Conservation (phyloP, 2,113 vertebrate genomes). For the Eira barbara region DNA sequence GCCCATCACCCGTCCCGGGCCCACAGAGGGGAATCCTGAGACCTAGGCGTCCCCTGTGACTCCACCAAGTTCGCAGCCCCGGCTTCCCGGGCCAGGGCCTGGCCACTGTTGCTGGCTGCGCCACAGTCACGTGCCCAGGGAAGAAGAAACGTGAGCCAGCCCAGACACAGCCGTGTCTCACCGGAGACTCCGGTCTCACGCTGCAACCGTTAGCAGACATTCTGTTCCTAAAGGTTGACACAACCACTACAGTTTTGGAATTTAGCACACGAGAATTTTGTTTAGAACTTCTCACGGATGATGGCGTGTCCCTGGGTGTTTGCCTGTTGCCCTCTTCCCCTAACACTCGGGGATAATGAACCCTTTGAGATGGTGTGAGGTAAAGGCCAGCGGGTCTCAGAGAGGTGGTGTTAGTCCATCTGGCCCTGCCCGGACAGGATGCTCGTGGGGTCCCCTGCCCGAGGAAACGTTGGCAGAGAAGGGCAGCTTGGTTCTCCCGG, state of each 20-base stretch:
- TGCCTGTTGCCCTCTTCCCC: not conserved
- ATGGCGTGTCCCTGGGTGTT: rapidly evolving
- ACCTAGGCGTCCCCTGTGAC: not conserved
- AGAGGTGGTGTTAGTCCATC: not conserved
- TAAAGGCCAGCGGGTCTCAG: rapidly evolving
- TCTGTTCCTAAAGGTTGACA: not conserved
- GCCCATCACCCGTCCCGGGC: not conserved
- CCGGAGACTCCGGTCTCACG: not conserved
- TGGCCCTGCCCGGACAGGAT: not conserved
- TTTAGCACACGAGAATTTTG: not conserved
- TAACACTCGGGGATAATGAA: not conserved
- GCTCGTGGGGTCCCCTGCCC: not conserved
- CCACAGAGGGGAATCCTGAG: not conserved
- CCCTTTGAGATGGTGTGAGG: too few relatives aligned
- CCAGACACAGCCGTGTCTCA: too few relatives aligned
- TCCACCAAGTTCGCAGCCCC: not conserved
- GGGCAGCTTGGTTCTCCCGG: not conserved
- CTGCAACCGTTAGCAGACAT: not conserved
- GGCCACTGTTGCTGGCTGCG: not conserved
- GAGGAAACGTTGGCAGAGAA: not conserved
- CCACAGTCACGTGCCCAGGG: not conserved
- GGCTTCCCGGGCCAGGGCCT: not conserved
- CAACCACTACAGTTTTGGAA: not conserved
- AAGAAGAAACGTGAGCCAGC: not conserved
- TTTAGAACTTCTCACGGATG: not conserved